phyloP scores from a whole-genome alignment of 2,888 invertebrate genomes.

The Synergus laeviventris region DNA sequence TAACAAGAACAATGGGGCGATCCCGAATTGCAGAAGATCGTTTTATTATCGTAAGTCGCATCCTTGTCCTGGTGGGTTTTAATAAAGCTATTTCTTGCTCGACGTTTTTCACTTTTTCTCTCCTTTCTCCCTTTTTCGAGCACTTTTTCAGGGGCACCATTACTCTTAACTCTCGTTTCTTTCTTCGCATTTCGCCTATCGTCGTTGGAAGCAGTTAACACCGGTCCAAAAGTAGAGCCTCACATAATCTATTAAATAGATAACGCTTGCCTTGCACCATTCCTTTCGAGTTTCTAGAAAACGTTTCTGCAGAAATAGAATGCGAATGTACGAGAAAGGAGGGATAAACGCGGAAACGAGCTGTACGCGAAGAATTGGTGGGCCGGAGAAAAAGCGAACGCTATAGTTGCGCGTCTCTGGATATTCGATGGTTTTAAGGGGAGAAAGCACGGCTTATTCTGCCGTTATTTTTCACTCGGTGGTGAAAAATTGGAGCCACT shows the following conservation, averaged over 20 bases:
- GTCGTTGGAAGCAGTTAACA: slow-evolving; percentile 60
- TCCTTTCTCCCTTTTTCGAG: slow-evolving; percentile 14
- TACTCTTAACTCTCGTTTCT: slow-evolving; percentile 6
- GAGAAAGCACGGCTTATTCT: slow-evolving; percentile 63
- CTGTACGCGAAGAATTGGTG: slow-evolving; percentile 31
- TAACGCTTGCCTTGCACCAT: slow-evolving; percentile 53
- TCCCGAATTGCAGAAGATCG: slow-evolving; percentile 58
- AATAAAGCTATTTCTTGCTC: slow-evolving; percentile 55
- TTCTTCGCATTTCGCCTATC: slow-evolving; percentile 47
- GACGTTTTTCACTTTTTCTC: slow-evolving; percentile 39
- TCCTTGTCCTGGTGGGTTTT: slow-evolving; percentile 55
- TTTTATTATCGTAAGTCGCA: slow-evolving; percentile 60
- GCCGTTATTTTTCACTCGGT: slow-evolving; percentile 69
- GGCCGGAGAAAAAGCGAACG: slow-evolving; percentile 3
- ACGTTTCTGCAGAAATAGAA: slow-evolving; percentile 37
- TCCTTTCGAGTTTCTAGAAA: slow-evolving; percentile 42
- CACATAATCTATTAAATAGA: slow-evolving; percentile 67
- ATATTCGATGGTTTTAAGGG: slow-evolving; percentile 41
- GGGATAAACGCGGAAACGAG: slow-evolving; percentile 31
- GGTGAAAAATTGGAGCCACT: slow-evolving; percentile 70
- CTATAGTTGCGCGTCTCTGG: slow-evolving; percentile 28
- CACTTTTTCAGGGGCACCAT: background rate
- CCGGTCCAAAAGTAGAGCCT: slow-evolving; percentile 58
- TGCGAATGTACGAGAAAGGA: slow-evolving; percentile 42
- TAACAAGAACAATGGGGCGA: slow-evolving; percentile 62